These are phyloP conservation scores for Leucoraja erinaceus DNA, from an alignment of 2,113 vertebrate genomes.

Conservation along the genomic window DNA sequence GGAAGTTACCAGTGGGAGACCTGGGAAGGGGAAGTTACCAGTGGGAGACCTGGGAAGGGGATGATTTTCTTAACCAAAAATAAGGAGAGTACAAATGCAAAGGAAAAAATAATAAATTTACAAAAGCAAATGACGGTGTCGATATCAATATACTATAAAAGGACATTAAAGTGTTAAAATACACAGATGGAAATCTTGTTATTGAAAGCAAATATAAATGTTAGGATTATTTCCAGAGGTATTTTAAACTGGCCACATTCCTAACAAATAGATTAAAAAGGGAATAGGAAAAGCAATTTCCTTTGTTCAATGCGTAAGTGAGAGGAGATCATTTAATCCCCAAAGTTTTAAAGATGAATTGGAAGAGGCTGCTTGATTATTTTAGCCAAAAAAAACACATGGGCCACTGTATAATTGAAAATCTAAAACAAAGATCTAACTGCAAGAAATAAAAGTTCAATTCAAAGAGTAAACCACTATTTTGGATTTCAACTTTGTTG, in stretches of 20 bases:
- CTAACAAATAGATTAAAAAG: not conserved
- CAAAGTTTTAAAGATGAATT: not conserved
- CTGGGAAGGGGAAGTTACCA: too few relatives aligned
- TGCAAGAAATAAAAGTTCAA: not conserved
- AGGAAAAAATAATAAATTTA: not conserved
- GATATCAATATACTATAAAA: not conserved
- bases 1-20: too few relatives aligned
- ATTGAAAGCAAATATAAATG: not conserved
- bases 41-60: too few relatives aligned
- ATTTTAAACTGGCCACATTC: too few relatives aligned
- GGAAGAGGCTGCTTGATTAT: not conserved
- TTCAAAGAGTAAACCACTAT: not conserved
- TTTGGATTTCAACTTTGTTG: not conserved
- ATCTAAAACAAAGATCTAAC: not conserved
- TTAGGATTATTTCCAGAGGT: too few relatives aligned
- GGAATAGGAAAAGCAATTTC: not conserved
- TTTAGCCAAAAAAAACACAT: not conserved
- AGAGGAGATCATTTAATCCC: not conserved
- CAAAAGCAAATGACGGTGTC: not conserved
- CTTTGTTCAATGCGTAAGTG: not conserved
- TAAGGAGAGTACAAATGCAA: not conserved
- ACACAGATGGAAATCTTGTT: not conserved
- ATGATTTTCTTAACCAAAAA: not conserved
- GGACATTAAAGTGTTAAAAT: not conserved
- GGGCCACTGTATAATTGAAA: not conserved